phyloP scores from a whole-genome alignment of 2,888 invertebrate species.

The Oligia strigilis region DNA sequence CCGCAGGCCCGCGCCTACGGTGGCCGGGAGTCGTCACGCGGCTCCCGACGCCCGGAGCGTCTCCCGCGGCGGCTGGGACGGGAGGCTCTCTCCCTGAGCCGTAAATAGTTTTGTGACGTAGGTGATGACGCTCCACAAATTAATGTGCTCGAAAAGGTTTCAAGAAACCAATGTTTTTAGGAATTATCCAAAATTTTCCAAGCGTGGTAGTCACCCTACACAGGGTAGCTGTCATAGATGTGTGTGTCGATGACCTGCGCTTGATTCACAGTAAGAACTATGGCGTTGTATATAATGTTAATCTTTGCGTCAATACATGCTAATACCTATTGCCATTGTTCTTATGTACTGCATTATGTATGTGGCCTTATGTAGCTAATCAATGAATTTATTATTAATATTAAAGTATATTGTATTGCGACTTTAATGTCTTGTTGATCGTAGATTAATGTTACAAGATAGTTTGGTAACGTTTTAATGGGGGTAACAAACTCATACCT shows the following conservation, averaged over 20 bases:
- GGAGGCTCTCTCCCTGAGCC: too few relatives aligned
- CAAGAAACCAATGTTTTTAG: neutral
- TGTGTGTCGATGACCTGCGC: slow-evolving; percentile 68
- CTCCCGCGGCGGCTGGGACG: too few relatives aligned
- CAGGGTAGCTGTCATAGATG: slow-evolving; percentile 63
- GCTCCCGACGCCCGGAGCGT: too few relatives aligned
- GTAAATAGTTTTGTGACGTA: too few relatives aligned
- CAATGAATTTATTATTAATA: slow-evolving; percentile 56
- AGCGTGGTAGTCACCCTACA: slow-evolving; percentile 34
- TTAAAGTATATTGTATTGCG: slow-evolving; percentile 55
- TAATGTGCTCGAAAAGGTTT: neutral
- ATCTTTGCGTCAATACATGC: slow-evolving; percentile 62
- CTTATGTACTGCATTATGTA: slow-evolving; percentile 58
- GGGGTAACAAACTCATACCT: slow-evolving; percentile 26
- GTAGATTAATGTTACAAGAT: slow-evolving; percentile 36
- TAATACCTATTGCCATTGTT: slow-evolving; percentile 60
- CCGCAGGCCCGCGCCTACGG: too few relatives aligned
- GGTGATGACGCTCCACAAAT: too few relatives aligned
- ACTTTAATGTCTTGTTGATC: slow-evolving; percentile 30
- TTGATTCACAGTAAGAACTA: slow-evolving; percentile 65
- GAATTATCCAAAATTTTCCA: slow-evolving; percentile 8
- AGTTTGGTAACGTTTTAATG: slow-evolving; percentile 2
- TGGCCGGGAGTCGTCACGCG: too few relatives aligned
- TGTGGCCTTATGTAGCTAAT: slow-evolving; percentile 57
- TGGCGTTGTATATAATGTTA: slow-evolving; percentile 60